Evolutionary conservation across 2,797 vertebrate species (phyloP).

Genomic region (Alfaro cultratus): DNA sequence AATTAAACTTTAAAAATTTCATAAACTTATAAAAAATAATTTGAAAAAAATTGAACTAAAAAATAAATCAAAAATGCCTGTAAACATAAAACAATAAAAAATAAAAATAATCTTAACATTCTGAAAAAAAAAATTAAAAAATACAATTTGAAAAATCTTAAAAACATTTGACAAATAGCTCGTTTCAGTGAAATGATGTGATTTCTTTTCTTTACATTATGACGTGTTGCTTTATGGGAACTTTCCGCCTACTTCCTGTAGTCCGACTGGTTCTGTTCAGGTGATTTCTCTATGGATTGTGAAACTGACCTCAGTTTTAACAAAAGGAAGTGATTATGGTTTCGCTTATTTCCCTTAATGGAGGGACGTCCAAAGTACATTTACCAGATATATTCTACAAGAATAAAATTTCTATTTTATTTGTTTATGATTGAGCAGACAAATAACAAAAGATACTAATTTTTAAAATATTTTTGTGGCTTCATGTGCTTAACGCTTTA

Average conservation of each 20-base stretch:
- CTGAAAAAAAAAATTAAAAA: no score
- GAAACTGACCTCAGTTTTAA: background rate
- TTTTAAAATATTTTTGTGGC: background rate
- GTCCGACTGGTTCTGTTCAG: background rate
- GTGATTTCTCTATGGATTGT: background rate
- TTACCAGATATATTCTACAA: background rate
- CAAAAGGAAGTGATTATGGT: background rate
- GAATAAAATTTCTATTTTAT: background rate
- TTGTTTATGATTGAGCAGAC: no score
- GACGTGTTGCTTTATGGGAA: background rate
- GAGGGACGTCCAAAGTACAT: background rate
- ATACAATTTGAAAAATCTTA: no score
- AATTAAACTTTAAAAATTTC: no score
- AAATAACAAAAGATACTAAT: no score
- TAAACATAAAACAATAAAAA: no score
- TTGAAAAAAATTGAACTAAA: rapidly evolving
- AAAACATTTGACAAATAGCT: no score
- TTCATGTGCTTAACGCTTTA: background rate
- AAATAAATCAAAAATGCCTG: no score
- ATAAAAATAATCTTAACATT: no score
- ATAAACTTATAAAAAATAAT: no score
- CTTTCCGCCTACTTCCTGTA: background rate
- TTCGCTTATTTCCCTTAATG: background rate
- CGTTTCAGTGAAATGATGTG: no score
- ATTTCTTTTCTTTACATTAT: no score